Percentiles rank a stretch among this genome's conserved stretches.
Evolutionary conservation across 2,797 vertebrate species (phyloP).

Genomic region (Anguilla marmorata): DNA sequence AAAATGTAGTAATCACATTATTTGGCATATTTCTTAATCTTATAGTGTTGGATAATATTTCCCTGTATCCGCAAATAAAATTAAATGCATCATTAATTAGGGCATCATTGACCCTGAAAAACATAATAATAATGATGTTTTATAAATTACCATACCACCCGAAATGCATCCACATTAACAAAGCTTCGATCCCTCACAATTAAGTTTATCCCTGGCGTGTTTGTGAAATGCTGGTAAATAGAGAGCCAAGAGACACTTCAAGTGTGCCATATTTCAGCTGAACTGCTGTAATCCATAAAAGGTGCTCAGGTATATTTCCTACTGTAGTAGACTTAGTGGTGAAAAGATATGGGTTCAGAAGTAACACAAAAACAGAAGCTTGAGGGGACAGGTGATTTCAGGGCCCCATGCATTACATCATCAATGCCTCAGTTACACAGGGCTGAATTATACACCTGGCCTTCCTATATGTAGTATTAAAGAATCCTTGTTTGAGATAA

Average conservation of each 20-base stretch:
- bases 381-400: neutral
- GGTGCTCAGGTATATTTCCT: neutral
- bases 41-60: neutral
- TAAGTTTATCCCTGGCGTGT: neutral
- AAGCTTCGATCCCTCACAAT: neutral
- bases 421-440: conserved; percentile 54
- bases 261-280: neutral
- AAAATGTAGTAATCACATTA: neutral
- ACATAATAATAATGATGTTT: neutral
- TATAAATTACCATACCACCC: neutral
- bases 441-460: conserved; percentile 59
- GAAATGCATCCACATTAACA: neutral
- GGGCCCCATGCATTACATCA: conserved; percentile 33
- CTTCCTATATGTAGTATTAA: conserved; percentile 58
- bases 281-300: neutral
- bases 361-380: neutral
- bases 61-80: neutral
- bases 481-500: conserved; percentile 64
- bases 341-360: neutral
- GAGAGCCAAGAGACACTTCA: neutral
- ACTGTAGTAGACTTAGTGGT: neutral
- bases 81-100: neutral
- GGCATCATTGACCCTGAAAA: neutral
- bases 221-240: neutral
- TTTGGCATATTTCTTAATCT: neutral